Percentiles rank a stretch among this genome's conserved stretches.
phyloP scores from a whole-genome alignment of 2,797 vertebrate species.

The Notolepis coatsorum region DNA sequence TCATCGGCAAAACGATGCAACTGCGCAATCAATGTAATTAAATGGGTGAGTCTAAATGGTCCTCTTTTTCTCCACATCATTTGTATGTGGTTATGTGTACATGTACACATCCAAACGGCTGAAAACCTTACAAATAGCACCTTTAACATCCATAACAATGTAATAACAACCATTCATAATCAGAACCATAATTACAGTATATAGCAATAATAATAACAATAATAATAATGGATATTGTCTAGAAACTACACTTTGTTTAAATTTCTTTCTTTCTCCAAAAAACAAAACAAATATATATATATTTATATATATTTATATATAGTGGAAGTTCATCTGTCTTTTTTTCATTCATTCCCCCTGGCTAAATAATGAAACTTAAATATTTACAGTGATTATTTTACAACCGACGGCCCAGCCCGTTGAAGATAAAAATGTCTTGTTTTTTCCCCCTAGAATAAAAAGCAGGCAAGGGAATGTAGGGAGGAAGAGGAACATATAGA shows the following conservation, averaged over 20 bases:
- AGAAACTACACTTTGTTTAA: conserved; percentile 73
- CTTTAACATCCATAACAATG: conserved; percentile 77
- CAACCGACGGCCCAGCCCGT: conserved; percentile 77
- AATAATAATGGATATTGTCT: conserved; percentile 74
- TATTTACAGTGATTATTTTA: conserved; percentile 86
- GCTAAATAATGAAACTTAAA: conserved; percentile 75
- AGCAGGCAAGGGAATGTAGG: conserved; percentile 27
- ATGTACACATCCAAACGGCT: no score
- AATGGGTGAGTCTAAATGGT: no score
- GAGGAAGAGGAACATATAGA: conserved; percentile 1
- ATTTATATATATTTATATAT: conserved; percentile 52
- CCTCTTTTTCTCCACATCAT: no score
- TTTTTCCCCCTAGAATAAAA: conserved; percentile 50
- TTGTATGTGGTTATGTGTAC: no score
- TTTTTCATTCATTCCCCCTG: conserved; percentile 43
- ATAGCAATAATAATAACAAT: conserved; percentile 66
- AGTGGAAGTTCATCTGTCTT: conserved; percentile 51
- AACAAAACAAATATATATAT: conserved; percentile 37
- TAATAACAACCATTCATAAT: conserved; percentile 70
- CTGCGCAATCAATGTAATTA: no score
- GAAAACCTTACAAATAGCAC: no score
- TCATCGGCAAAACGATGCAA: no score
- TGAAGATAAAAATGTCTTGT: conserved; percentile 55
- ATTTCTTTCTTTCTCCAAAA: conserved; percentile 56
- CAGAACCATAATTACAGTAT: conserved; percentile 76